phyloP scores from a whole-genome alignment of 2,888 invertebrate species.

The Dexiosoma caninum region DNA sequence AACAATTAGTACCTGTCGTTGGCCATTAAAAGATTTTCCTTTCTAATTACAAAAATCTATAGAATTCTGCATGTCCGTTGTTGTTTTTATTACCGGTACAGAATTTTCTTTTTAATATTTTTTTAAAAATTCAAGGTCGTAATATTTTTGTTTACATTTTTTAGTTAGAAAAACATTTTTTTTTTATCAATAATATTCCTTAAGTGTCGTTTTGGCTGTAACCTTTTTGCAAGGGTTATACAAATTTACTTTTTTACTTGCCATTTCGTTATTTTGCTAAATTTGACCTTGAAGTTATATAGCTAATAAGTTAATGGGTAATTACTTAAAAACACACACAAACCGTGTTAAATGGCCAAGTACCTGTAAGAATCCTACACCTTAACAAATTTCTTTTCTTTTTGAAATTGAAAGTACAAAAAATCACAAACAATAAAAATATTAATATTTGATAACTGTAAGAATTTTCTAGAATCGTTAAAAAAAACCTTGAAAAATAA shows the following conservation, averaged over 20 bases:
- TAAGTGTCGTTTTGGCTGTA: not conserved
- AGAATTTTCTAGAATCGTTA: not conserved
- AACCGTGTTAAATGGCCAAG: not conserved
- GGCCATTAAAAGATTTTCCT: not conserved
- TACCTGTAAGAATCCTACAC: constrained; percentile 12
- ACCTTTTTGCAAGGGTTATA: constrained; percentile 27
- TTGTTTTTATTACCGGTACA: not conserved
- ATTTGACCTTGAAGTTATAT: constrained; percentile 6
- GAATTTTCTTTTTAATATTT: not conserved
- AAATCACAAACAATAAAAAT: not conserved
- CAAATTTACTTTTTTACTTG: not conserved
- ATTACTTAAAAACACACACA: not conserved
- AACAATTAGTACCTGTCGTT: constrained; percentile 25
- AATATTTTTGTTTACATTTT: not conserved
- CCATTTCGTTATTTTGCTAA: constrained; percentile 4
- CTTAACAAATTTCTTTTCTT: not conserved
- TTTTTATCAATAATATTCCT: not conserved
- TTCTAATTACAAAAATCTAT: not conserved
- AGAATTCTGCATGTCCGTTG: not conserved
- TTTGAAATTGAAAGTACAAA: not conserved
- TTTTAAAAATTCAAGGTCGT: constrained; percentile 6
- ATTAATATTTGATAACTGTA: not conserved
- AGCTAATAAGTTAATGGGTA: not conserved
- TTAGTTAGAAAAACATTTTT: constrained; percentile 30
- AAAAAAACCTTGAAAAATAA: constrained; percentile 6